These are phyloP conservation scores for Agapornis roseicollis DNA, from an alignment of 2,113 vertebrate species.

Conservation along the genomic window DNA sequence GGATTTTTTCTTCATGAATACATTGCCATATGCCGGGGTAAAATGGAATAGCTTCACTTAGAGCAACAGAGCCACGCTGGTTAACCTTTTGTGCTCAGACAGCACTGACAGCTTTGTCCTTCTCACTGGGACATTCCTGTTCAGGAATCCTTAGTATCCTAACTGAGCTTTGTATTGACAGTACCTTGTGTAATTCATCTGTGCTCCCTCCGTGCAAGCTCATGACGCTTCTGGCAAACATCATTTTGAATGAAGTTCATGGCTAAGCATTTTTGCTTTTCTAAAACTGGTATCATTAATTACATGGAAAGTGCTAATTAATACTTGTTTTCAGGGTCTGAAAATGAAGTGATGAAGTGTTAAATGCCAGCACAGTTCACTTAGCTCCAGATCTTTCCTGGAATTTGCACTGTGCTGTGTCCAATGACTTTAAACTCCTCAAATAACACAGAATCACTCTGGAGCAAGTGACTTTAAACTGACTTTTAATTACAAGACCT, in stretches of 20 bases:
- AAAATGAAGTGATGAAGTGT: neutral
- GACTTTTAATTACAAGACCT: neutral
- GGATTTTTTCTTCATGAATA: constrained; percentile 23
- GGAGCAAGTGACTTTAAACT: neutral
- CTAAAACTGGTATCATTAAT: neutral
- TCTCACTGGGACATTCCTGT: neutral
- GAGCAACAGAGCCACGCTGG: neutral
- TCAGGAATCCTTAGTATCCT: neutral
- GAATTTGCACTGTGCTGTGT: neutral
- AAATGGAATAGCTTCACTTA: neutral
- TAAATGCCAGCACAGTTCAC: neutral
- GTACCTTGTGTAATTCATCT: neutral
- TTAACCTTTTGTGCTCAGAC: neutral
- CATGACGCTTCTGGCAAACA: neutral
- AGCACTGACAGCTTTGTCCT: neutral
- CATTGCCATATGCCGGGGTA: neutral
- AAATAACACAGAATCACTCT: neutral
- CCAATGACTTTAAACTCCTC: neutral
- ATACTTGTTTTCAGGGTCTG: neutral
- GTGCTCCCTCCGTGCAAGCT: neutral
- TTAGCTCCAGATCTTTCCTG: neutral
- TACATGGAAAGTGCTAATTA: neutral
- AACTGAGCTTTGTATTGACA: neutral
- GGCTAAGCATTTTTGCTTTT: neutral
- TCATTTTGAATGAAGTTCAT: neutral